These are phyloP conservation scores for Zalophus californianus DNA, from an alignment of 2,797 vertebrate genomes.

Conservation along the genomic window DNA sequence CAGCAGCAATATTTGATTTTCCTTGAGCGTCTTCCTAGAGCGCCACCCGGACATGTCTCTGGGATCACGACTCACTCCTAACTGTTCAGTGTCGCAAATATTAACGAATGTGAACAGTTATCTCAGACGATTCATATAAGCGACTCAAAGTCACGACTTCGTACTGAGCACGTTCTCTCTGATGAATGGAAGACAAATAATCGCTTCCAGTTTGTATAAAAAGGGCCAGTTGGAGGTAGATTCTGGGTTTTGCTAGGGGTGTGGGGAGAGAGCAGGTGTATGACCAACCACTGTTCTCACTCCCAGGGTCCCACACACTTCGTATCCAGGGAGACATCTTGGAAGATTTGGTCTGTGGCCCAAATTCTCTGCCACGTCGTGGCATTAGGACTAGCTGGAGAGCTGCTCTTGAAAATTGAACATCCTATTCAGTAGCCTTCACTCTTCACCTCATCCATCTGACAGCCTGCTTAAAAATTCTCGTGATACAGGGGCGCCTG, in stretches of 20 bases:
- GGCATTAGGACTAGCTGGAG: background rate
- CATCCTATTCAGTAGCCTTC: background rate
- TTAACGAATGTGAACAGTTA: background rate
- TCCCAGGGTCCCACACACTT: rapidly evolving
- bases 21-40: background rate
- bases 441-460: background rate
- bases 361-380: background rate
- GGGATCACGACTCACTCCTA: background rate
- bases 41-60: background rate
- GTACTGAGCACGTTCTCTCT: conserved; percentile 12
- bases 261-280: background rate
- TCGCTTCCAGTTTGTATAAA: background rate
- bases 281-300: background rate
- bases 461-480: background rate
- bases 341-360: background rate
- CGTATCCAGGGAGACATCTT: background rate
- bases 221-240: background rate
- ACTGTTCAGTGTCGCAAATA: background rate
- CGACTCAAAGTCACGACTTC: background rate
- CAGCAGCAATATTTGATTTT: conserved; percentile 35
- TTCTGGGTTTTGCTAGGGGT: background rate
- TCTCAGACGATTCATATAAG: conserved; percentile 21
- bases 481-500: background rate
- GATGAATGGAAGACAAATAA: background rate
- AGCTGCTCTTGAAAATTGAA: background rate